Conservation (phyloP, 2,113 vertebrate genomes). For the Prinia subflava region DNA sequence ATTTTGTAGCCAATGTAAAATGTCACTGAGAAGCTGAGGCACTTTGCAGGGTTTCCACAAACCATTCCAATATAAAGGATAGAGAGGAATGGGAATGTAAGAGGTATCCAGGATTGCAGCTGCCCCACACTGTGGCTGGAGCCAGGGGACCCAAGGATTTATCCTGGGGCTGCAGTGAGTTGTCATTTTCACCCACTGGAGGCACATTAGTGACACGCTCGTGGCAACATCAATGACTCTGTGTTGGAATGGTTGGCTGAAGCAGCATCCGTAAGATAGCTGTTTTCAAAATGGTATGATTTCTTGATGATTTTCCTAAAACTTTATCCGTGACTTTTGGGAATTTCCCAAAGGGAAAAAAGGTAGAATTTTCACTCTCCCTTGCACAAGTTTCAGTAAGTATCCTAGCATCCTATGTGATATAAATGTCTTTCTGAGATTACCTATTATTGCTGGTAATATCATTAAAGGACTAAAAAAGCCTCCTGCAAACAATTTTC, state of each 20-base stretch:
- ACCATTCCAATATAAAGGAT: neutral
- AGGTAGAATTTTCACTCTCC: rapidly evolving
- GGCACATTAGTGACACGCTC: neutral
- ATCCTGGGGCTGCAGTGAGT: neutral
- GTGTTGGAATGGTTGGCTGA: neutral
- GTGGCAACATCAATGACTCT: neutral
- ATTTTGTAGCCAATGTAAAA: neutral
- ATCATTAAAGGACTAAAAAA: neutral
- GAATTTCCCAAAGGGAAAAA: neutral
- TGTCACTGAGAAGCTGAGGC: neutral
- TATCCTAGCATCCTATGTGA: neutral
- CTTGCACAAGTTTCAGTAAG: neutral
- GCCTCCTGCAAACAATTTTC: neutral
- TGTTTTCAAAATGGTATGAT: neutral
- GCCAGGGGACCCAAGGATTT: neutral
- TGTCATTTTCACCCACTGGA: neutral
- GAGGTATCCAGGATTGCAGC: neutral
- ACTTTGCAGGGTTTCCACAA: neutral
- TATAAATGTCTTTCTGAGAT: neutral
- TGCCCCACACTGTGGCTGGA: neutral
- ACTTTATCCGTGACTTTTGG: neutral
- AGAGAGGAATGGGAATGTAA: neutral
- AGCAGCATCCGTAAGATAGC: neutral
- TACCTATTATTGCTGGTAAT: neutral
- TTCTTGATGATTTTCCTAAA: neutral